These are phyloP conservation scores for Falco rusticolus DNA, from an alignment of 2,797 vertebrate species.

Conservation along the genomic window DNA sequence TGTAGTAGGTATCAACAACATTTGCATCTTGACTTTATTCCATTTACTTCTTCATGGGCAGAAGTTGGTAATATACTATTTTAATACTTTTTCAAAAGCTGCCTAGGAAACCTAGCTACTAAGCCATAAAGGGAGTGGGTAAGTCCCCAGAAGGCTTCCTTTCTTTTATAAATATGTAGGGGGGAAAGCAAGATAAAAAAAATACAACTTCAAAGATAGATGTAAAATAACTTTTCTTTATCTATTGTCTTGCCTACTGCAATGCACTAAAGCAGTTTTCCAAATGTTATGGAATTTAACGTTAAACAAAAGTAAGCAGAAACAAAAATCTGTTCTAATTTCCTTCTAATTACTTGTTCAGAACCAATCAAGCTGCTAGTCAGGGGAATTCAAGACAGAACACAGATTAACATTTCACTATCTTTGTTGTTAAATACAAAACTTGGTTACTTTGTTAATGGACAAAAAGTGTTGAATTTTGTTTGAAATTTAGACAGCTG, in stretches of 20 bases:
- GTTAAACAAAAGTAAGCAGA: constrained; percentile 50
- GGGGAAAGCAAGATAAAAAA: not conserved
- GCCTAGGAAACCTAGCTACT: constrained; percentile 2
- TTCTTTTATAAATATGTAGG: not conserved
- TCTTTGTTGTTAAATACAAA: not conserved
- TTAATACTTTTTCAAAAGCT: constrained; percentile 34
- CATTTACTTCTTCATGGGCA: not conserved
- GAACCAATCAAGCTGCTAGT: constrained; percentile 16
- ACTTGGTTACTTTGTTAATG: not conserved
- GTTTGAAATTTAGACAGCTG: not conserved
- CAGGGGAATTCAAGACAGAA: not conserved
- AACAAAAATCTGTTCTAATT: constrained; percentile 40
- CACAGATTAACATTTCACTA: not conserved
- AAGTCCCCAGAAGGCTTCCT: constrained; percentile 27
- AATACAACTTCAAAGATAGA: not conserved
- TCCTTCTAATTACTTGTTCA: constrained; percentile 34
- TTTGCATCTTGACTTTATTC: not conserved
- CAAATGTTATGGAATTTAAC: not conserved
- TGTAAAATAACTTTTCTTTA: constrained; percentile 35
- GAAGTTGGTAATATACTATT: not conserved
- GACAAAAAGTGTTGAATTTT: not conserved
- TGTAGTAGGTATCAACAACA: not conserved
- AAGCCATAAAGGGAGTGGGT: constrained; percentile 15
- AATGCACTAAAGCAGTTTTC: not conserved
- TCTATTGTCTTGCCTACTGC: constrained; percentile 5